Conservation (phyloP, 2,888 invertebrate species). For the Luperina nickerlii region DNA sequence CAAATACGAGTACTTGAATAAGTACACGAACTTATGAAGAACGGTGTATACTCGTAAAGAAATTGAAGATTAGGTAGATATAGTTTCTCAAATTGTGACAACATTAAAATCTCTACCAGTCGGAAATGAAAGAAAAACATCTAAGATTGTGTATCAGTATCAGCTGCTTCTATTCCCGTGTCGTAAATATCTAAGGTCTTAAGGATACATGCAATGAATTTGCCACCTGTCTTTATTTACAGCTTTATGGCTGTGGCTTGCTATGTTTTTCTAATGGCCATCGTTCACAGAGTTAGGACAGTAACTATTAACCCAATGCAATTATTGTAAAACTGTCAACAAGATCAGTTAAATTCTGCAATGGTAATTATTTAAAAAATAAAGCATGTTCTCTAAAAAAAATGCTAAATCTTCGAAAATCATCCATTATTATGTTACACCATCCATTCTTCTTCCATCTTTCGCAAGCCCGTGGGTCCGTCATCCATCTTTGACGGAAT, state of each 20-base stretch:
- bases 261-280: neutral
- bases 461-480: no score
- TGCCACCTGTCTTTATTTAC: conserved; percentile 19
- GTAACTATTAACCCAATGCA: neutral
- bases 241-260: neutral
- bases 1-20: no score
- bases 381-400: neutral
- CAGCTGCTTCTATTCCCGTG: conserved; percentile 27
- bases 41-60: no score
- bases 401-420: neutral
- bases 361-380: neutral
- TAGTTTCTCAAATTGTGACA: neutral
- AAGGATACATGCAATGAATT: conserved; percentile 4
- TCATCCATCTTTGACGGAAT: neutral
- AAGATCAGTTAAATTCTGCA: no score
- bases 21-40: no score
- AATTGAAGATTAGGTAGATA: neutral
- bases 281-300: neutral
- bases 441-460: no score
- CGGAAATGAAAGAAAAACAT: conserved; percentile 12
- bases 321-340: neutral
- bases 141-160: conserved; percentile 17
- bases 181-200: conserved; percentile 23
- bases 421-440: neutral
- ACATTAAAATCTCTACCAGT: neutral